These are phyloP conservation scores for Falco columbarius DNA, from an alignment of 2,797 vertebrate genomes.

Conservation along the genomic window DNA sequence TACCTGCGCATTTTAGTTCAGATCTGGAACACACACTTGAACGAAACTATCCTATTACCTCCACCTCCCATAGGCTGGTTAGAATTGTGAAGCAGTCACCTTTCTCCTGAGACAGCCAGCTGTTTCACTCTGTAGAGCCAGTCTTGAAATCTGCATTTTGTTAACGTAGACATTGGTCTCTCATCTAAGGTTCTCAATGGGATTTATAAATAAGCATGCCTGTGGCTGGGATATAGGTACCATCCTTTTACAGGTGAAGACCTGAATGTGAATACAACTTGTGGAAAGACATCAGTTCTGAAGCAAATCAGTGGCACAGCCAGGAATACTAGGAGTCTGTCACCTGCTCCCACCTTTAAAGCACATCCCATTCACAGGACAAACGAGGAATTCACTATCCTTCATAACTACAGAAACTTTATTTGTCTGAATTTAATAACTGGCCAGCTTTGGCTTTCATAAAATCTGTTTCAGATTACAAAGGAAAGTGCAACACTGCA, in stretches of 20 bases:
- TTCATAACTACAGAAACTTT: not conserved
- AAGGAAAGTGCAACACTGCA: not conserved
- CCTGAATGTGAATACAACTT: not conserved
- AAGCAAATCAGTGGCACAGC: not conserved
- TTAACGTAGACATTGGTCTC: not conserved
- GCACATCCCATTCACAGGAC: not conserved
- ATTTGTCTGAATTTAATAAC: not conserved
- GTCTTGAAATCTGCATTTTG: not conserved
- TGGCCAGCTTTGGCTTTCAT: not conserved
- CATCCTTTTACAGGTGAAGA: not conserved
- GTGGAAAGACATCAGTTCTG: not conserved
- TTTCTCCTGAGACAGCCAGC: not conserved
- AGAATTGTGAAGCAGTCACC: not conserved
- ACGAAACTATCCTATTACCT: not conserved
- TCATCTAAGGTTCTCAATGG: not conserved
- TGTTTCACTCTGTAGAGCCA: not conserved
- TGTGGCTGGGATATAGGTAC: not conserved
- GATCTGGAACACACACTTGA: not conserved
- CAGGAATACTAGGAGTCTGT: not conserved
- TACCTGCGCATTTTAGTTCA: not conserved
- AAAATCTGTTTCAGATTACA: not conserved
- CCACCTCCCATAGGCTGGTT: not conserved
- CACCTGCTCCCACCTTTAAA: not conserved
- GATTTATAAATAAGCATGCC: not conserved
- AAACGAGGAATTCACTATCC: not conserved